Percentiles rank a stretch among this genome's conserved stretches.
Conservation (phyloP, 2,113 vertebrate genomes). For the Bubo bubo region DNA sequence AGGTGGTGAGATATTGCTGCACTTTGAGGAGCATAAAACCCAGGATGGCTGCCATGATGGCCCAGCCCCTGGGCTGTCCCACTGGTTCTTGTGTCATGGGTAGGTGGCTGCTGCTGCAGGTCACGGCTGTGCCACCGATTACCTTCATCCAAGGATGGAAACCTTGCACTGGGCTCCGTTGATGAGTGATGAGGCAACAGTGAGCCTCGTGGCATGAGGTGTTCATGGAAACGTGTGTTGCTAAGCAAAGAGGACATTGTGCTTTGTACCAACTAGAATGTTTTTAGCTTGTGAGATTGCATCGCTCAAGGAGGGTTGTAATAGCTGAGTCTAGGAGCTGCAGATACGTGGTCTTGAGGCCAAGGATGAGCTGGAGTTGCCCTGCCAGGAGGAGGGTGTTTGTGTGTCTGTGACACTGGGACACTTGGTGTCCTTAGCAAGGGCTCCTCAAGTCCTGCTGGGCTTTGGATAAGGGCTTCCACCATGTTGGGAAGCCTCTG, state of each 20-base stretch:
- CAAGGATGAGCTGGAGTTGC: background rate
- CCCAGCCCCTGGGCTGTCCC: background rate
- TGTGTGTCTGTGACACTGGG: background rate
- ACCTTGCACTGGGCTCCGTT: rapidly evolving
- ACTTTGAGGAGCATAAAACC: background rate
- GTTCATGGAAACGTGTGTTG: background rate
- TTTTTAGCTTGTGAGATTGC: background rate
- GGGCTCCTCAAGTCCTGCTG: background rate
- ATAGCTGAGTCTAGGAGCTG: background rate
- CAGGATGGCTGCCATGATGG: background rate
- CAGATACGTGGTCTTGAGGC: background rate
- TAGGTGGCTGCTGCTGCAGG: background rate
- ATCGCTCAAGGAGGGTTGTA: background rate
- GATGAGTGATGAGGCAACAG: background rate
- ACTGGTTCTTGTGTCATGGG: background rate
- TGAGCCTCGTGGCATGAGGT: rapidly evolving
- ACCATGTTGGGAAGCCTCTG: background rate
- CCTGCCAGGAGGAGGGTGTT: background rate
- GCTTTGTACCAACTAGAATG: background rate
- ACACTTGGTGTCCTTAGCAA: background rate
- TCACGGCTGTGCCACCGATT: background rate
- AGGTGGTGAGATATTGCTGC: background rate
- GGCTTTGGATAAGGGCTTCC: background rate
- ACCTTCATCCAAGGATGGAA: background rate
- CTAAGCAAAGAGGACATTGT: slow-evolving; percentile 29